Conservation (phyloP, 2,888 invertebrate species). For the Ectropis crepuscularia region DNA sequence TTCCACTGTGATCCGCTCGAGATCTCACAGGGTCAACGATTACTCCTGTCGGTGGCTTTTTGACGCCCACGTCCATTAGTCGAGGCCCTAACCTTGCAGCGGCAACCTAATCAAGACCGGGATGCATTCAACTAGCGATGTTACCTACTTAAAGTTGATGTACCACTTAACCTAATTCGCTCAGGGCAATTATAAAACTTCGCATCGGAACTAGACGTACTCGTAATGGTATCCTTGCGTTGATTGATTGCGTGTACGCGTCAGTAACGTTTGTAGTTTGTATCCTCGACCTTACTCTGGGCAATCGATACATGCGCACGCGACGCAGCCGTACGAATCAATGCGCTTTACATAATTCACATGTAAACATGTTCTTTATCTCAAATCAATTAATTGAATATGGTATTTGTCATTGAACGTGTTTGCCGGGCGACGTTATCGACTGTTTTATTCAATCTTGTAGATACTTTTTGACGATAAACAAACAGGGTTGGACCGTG, state of each 20-base stretch:
- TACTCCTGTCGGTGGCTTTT: slow-evolving; percentile 56
- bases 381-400: slow-evolving; percentile 40
- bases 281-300: slow-evolving; percentile 48
- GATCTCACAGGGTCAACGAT: slow-evolving; percentile 60
- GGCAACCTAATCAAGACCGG: slow-evolving; percentile 36
- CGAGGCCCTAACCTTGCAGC: slow-evolving; percentile 42
- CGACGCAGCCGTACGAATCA: slow-evolving; percentile 51
- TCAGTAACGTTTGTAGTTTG: slow-evolving; percentile 24
- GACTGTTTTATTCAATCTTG: slow-evolving; percentile 11
- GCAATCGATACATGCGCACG: slow-evolving; percentile 56
- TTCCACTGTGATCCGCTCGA: slow-evolving; percentile 50
- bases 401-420: slow-evolving; percentile 35
- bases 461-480: slow-evolving; percentile 18
- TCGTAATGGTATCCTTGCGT: slow-evolving; percentile 4
- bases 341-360: slow-evolving; percentile 49
- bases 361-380: slow-evolving; percentile 32
- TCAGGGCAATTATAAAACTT: slow-evolving; percentile 15
- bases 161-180: slow-evolving; percentile 36
- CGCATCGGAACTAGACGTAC: slow-evolving; percentile 4
- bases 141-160: slow-evolving; percentile 34
- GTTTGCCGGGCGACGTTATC: slow-evolving; percentile 21
- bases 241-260: slow-evolving; percentile 24
- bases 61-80: slow-evolving; percentile 64
- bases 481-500: slow-evolving; percentile 19
- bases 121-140: slow-evolving; percentile 35